These are phyloP conservation scores for Otocyon megalotis DNA, from an alignment of 2,113 vertebrate species.

Conservation along the genomic window DNA sequence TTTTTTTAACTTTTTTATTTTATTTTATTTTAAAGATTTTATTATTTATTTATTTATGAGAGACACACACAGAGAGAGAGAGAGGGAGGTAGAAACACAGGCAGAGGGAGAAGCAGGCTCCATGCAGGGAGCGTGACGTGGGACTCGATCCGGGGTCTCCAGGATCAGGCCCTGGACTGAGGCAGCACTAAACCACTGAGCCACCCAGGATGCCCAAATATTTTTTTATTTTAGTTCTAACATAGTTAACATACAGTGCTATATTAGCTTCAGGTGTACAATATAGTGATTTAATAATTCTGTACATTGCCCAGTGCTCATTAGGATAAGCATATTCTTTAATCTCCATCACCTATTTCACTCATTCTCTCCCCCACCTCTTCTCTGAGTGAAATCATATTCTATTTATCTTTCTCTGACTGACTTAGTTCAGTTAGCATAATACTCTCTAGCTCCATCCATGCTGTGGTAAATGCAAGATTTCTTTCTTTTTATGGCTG, in stretches of 20 bases:
- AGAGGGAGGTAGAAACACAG: too few species aligned
- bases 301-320: not conserved
- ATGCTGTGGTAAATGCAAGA: not conserved
- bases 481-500: not conserved
- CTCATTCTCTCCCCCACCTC: not conserved
- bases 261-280: not conserved
- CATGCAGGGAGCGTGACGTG: too few species aligned
- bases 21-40: not conserved
- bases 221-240: not conserved
- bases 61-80: too few species aligned
- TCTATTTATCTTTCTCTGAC: not conserved
- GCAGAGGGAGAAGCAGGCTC: too few species aligned
- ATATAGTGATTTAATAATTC: not conserved
- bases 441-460: not conserved
- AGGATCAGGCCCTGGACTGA: too few species aligned
- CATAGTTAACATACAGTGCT: not conserved
- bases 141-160: too few species aligned
- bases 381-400: not conserved
- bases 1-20: not conserved
- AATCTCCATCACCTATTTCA: not conserved
- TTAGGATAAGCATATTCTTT: not conserved
- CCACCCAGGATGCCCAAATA: too few species aligned
- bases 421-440: not conserved
- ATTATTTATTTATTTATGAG: too few species aligned
- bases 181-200: too few species aligned